Conservation (phyloP, 2,888 invertebrate species). For the Caenorhabditis sp. region DNA sequence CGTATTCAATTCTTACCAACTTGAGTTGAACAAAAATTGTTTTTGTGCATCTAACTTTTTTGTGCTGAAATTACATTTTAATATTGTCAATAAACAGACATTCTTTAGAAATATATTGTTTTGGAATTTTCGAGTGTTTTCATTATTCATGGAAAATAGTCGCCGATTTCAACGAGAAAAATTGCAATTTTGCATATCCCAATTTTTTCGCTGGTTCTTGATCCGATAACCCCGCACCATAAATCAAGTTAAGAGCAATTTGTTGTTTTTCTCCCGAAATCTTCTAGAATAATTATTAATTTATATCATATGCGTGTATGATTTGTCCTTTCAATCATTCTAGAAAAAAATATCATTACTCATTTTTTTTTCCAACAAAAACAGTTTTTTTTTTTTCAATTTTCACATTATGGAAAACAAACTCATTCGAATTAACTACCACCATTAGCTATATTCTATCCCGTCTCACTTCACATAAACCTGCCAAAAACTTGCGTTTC, state of each 20-base stretch:
- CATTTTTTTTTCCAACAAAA: not conserved
- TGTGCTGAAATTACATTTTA: not conserved
- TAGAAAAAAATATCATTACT: not conserved
- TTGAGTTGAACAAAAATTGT: too few species aligned
- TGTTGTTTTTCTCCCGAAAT: not conserved
- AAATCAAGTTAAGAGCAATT: not conserved
- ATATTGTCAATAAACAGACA: not conserved
- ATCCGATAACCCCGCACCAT: too few species aligned
- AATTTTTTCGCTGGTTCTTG: too few species aligned
- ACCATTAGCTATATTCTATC: too few species aligned
- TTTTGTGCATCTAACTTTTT: too few species aligned
- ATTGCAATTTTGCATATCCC: not conserved
- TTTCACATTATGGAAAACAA: too few species aligned
- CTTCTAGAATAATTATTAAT: not conserved
- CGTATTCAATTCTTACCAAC: not conserved
- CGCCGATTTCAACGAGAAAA: not conserved
- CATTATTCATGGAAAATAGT: not conserved
- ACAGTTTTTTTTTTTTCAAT: not conserved
- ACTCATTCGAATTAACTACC: too few species aligned
- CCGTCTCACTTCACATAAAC: not conserved
- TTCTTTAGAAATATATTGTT: not conserved
- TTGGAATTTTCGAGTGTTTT: not conserved
- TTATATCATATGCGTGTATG: not conserved
- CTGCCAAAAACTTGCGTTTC: not conserved
- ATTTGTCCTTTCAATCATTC: not conserved